phyloP scores from a whole-genome alignment of 1,140 invertebrate species.

The Tetragonula clypearis region DNA sequence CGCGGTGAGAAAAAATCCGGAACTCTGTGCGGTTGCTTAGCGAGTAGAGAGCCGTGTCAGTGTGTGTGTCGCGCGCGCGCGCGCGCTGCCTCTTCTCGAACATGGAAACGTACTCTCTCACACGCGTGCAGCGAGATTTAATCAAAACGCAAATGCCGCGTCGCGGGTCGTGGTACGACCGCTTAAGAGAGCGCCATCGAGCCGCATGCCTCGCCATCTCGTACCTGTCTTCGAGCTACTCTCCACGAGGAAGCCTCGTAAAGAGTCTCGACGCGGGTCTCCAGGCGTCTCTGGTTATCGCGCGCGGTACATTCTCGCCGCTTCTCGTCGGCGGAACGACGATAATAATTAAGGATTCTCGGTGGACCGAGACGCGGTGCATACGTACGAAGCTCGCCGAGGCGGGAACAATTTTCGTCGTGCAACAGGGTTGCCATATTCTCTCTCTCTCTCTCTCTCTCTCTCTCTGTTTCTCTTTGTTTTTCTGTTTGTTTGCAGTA shows the following conservation, averaged over 20 bases:
- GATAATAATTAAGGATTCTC: constrained; percentile 62
- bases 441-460: neutral
- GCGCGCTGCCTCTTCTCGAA: constrained; percentile 8
- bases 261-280: constrained; percentile 40
- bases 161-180: neutral
- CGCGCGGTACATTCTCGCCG: constrained; percentile 31
- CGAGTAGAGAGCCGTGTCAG: neutral
- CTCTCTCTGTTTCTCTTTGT: neutral
- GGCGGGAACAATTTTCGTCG: constrained; percentile 63
- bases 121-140: constrained; percentile 44
- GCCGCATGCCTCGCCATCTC: constrained; percentile 50
- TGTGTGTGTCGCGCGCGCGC: no score
- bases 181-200: constrained; percentile 35
- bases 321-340: constrained; percentile 37
- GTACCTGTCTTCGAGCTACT: constrained; percentile 46
- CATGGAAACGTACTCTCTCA: constrained; percentile 38
- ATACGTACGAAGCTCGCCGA: constrained; percentile 23
- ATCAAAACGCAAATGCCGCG: constrained; percentile 54
- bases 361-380: constrained; percentile 22
- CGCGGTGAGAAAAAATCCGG: constrained; percentile 31
- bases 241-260: constrained; percentile 52
- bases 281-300: constrained; percentile 44
- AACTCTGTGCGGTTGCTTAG: neutral
- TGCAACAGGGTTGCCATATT: constrained; percentile 28
- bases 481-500: constrained; percentile 17